Conservation (phyloP, 2,888 invertebrate species). For the Pollenia labialis region DNA sequence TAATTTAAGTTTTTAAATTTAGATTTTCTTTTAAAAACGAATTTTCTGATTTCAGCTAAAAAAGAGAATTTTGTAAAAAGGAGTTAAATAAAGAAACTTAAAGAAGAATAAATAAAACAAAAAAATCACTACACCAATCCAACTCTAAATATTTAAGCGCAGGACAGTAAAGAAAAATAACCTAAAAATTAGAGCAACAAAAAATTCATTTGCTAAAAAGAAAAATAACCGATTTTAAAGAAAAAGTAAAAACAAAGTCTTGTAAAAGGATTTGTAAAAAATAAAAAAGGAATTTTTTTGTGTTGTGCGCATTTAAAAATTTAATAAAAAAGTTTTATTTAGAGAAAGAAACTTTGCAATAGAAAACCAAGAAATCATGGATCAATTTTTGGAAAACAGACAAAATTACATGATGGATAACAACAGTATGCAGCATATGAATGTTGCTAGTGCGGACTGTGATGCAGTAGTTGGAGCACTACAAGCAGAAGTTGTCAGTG, state of each 20-base stretch:
- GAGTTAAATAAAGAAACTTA: slow-evolving; percentile 53
- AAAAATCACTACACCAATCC: slow-evolving; percentile 42
- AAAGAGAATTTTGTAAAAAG: slow-evolving; percentile 54
- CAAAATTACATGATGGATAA: slow-evolving; percentile 78
- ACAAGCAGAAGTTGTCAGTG: slow-evolving; percentile 65
- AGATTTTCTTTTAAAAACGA: slow-evolving; percentile 31
- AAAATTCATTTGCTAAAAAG: slow-evolving; percentile 1
- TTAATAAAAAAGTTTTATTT: slow-evolving; percentile 5
- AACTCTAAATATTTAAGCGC: slow-evolving; percentile 63
- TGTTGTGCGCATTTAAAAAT: slow-evolving; percentile 49
- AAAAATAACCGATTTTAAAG: slow-evolving; percentile 45
- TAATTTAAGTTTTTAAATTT: slow-evolving; percentile 1
- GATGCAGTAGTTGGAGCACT: slow-evolving; percentile 73
- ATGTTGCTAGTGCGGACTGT: slow-evolving; percentile 71
- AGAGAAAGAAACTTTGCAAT: slow-evolving; percentile 74
- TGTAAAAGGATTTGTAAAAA: slow-evolving; percentile 50
- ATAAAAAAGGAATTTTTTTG: slow-evolving; percentile 8
- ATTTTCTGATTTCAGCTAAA: slow-evolving; percentile 51
- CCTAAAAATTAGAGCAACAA: slow-evolving; percentile 50
- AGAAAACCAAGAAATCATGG: slow-evolving; percentile 82
- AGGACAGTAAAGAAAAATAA: slow-evolving; percentile 68
- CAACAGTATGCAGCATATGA: slow-evolving; percentile 75
- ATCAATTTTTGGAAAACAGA: slow-evolving; percentile 79
- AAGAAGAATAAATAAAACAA: slow-evolving; percentile 22
- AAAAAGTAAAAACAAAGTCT: slow-evolving; percentile 30